Percentiles rank a stretch among this genome's conserved stretches.
Evolutionary conservation across 2,888 invertebrate genomes (phyloP).

Genomic region (Campaea margaritaria): DNA sequence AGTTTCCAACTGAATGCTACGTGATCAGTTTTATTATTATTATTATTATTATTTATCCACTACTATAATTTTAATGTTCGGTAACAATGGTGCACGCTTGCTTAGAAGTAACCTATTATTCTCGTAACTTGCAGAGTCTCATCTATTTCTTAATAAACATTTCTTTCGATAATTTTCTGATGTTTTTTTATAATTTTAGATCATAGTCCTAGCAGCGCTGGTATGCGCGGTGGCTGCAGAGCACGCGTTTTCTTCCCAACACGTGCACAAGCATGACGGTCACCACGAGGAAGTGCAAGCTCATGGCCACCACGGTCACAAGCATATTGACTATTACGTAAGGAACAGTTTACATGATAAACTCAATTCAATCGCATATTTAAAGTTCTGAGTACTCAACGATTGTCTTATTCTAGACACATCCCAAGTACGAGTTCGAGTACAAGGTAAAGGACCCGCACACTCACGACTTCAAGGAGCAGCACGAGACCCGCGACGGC

Average conservation of each 20-base stretch:
- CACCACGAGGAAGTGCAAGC: conserved; percentile 44
- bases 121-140: too few relatives aligned
- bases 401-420: conserved; percentile 45
- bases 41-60: too few relatives aligned
- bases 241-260: conserved; percentile 51
- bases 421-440: conserved; percentile 76
- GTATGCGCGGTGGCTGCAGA: conserved; percentile 40
- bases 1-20: too few relatives aligned
- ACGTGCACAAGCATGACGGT: conserved; percentile 50
- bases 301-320: conserved; percentile 36
- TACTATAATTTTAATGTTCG: too few relatives aligned
- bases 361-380: neutral
- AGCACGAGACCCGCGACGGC: conserved; percentile 71
- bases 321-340: conserved; percentile 46
- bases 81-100: too few relatives aligned
- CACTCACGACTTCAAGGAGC: conserved; percentile 76
- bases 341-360: conserved; percentile 16
- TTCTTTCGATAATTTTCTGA: too few relatives aligned
- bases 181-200: conserved; percentile 14
- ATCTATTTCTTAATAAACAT: too few relatives aligned
- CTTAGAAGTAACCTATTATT: too few relatives aligned
- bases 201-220: conserved; percentile 28
- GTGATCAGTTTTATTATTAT: too few relatives aligned
- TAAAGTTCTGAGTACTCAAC: neutral
- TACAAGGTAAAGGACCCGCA: conserved; percentile 75